Percentiles rank a stretch among this genome's conserved stretches.
These are phyloP conservation scores for Brachylomia viminalis DNA, from an alignment of 2,888 invertebrate species.

Conservation along the genomic window DNA sequence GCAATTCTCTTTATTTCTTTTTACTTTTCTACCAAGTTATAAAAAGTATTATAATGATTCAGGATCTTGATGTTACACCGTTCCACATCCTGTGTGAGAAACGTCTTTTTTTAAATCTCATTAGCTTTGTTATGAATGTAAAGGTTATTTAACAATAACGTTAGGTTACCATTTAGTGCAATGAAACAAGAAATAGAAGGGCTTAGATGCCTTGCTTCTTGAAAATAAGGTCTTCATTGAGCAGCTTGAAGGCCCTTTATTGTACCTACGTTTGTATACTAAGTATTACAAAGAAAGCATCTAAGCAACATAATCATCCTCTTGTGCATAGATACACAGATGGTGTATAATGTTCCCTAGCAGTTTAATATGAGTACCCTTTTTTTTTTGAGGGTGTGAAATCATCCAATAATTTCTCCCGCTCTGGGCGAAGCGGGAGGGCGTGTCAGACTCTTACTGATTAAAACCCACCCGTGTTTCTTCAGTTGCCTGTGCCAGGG, in stretches of 20 bases:
- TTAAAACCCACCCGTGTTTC: too few species aligned
- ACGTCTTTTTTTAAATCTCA: too few species aligned
- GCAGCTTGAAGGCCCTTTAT: not conserved
- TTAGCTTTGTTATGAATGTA: not conserved
- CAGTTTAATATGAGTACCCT: too few species aligned
- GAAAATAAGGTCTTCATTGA: not conserved
- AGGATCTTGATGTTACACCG: not conserved
- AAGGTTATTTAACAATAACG: not conserved
- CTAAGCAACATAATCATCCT: not conserved
- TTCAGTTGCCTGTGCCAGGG: too few species aligned
- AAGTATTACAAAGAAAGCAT: not conserved
- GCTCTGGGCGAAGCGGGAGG: too few species aligned
- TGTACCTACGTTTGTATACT: too few species aligned
- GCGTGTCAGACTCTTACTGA: too few species aligned
- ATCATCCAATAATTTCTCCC: too few species aligned
- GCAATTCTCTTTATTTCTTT: constrained; percentile 37
- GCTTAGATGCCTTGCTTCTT: not conserved
- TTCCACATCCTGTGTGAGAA: too few species aligned
- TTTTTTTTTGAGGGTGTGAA: too few species aligned
- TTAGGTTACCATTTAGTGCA: not conserved
- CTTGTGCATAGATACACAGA: not conserved
- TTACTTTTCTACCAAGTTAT: constrained; percentile 13
- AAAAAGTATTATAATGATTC: not conserved
- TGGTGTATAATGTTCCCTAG: not conserved
- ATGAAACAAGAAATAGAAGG: not conserved